Percentiles rank a stretch among this genome's conserved stretches.
These are phyloP conservation scores for Cyclopterus lumpus DNA, from an alignment of 2,797 vertebrate species.

Conservation along the genomic window DNA sequence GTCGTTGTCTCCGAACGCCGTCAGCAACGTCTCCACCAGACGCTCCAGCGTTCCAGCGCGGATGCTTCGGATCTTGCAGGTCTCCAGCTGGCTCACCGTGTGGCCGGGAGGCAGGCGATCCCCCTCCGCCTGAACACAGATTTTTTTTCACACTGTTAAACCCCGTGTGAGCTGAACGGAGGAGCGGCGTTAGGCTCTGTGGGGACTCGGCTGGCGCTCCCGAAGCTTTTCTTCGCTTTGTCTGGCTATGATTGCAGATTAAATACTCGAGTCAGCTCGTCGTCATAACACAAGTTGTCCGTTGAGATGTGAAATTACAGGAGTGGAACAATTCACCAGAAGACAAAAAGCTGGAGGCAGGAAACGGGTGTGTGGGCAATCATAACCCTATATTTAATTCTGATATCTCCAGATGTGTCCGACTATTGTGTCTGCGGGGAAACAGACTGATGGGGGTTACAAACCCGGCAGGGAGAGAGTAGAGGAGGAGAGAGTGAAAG, in stretches of 20 bases:
- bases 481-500: constrained; percentile 44
- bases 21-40: constrained; percentile 94
- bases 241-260: constrained; percentile 7
- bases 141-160: constrained; percentile 7
- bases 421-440: constrained; percentile 63
- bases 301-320: neutral
- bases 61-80: constrained; percentile 95
- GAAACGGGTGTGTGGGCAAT: constrained; percentile 27
- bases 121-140: constrained; percentile 86
- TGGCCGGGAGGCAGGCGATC: constrained; percentile 93
- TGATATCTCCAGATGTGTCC: constrained; percentile 70
- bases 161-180: neutral
- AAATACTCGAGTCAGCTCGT: neutral
- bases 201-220: neutral
- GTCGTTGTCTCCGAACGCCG: constrained; percentile 94
- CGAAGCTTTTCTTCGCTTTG: neutral
- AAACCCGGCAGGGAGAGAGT: constrained; percentile 12
- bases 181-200: neutral
- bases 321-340: constrained; percentile 10
- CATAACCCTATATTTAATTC: constrained; percentile 57
- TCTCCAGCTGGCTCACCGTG: constrained; percentile 94
- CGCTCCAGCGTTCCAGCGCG: constrained; percentile 94
- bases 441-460: constrained; percentile 37
- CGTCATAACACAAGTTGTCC: neutral
- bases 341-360: neutral